Base-by-base conservation (phyloP, 1,140 invertebrate genomes). In the Philopotamus ludificatus region DNA sequence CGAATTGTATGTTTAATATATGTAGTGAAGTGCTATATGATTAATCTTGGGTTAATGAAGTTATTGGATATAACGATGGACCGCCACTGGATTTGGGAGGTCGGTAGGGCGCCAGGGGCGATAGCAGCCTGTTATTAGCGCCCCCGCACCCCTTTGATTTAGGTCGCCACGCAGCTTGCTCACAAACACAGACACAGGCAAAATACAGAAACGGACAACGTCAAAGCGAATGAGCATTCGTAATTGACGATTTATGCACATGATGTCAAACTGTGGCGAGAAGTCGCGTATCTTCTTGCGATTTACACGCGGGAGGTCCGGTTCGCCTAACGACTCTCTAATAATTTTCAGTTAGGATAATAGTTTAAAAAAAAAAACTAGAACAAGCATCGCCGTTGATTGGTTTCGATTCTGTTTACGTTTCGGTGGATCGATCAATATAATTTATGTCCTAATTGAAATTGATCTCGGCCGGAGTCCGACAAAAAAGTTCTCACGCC, bases 121-220 rank as follows among this genome's bases (percentile, higher is more conserved):
- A 41, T 18, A 53, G 67, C 67, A 68, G 60, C 57, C 67, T 68
- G 67, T 68, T 65, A 68, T 68, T 68, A 68, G 57, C 67, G 63
- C 63, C 67, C 67, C 62, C 62, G 34, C 34, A 22, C 45, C 34
- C 55, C 57, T 15, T 39, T 60, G 60, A 62, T 62, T 60, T 60
- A 60, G 57, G 57, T 47, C 23, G 28, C 44, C 57, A 28, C 28
- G 47, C 57, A 60, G 41, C 57, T 47, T 60, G 57, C 44, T 15
- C 41, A 60, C 39, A 57, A n/a, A 53, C 20, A 50, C 28, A 4
- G 12, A 34, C 28, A n/a, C n/a, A n/a, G n/a, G n/a, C n/a, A n/a
- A n/a, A n/a, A n/a, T n/a, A n/a, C n/a, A n/a, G n/a, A n/a, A n/a
- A n/a, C n/a, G n/a, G n/a, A n/a, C n/a, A n/a, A n/a, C n/a, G n/a